Evolutionary conservation across 1,140 invertebrate genomes (phyloP).

Genomic region (Bombus haemorrhoidalis): DNA sequence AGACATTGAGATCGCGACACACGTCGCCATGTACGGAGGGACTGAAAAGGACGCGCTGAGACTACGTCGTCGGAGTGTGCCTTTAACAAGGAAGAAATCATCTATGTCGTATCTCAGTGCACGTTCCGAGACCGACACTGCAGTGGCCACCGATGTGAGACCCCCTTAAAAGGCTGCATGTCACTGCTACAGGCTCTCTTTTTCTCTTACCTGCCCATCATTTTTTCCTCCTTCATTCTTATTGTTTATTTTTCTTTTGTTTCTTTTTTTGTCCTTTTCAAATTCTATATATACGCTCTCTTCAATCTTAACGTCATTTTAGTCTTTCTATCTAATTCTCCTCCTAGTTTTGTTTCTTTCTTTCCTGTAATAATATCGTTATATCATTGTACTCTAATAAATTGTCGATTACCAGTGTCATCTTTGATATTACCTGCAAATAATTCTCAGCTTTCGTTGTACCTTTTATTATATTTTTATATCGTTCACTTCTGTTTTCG

Average conservation of each 20-base stretch:
- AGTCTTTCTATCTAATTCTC: neutral
- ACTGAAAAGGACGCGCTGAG: conserved; percentile 79
- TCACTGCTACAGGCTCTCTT: conserved; percentile 56
- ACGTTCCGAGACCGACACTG: conserved; percentile 79
- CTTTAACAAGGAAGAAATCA: conserved; percentile 82
- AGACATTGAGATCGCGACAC: conserved; percentile 88
- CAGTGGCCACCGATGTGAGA: conserved; percentile 81
- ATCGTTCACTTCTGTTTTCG: neutral
- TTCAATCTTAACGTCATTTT: neutral
- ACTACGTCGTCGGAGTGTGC: conserved; percentile 79
- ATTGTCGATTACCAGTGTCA: conserved; percentile 9
- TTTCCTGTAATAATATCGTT: conserved; percentile 10
- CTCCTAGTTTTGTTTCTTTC: neutral
- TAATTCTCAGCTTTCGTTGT: conserved; percentile 23
- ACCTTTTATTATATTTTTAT: neutral
- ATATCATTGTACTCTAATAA: conserved; percentile 34
- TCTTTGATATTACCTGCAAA: neutral
- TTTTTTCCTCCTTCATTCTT: conserved; percentile 14
- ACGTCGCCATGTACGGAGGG: conserved; percentile 83
- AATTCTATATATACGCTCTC: neutral
- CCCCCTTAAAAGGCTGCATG: conserved; percentile 67
- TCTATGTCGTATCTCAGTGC: conserved; percentile 82
- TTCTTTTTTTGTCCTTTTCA: neutral
- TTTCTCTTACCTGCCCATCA: conserved; percentile 34
- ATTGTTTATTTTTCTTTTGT: conserved; percentile 13